Percentiles rank a stretch among this genome's conserved stretches.
These are phyloP conservation scores for Gephyroberyx darwinii DNA, from an alignment of 2,797 vertebrate genomes.

Conservation along the genomic window DNA sequence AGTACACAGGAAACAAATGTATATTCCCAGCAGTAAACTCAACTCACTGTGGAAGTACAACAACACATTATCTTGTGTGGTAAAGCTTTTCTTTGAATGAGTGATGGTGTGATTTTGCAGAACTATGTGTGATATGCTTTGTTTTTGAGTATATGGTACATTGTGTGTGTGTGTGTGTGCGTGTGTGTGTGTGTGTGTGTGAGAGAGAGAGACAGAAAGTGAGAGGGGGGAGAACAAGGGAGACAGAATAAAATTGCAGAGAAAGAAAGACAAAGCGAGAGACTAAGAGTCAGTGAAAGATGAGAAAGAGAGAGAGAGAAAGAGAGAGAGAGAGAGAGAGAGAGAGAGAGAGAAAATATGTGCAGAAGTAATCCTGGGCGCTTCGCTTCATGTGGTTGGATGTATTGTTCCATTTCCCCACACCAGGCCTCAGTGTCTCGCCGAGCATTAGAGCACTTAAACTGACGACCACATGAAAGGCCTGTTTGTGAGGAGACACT, in stretches of 20 bases:
- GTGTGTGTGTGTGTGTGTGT: conserved; percentile 40
- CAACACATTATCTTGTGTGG: conserved; percentile 48
- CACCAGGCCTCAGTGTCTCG: conserved; percentile 79
- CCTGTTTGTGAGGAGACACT: conserved; percentile 75
- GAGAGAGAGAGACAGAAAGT: conserved; percentile 8
- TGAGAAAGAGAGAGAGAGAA: conserved; percentile 37
- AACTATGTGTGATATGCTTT: conserved; percentile 43
- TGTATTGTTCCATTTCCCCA: conserved; percentile 81
- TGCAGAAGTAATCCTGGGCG: conserved; percentile 73
- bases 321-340: conserved; percentile 50
- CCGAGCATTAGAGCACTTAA: conserved; percentile 81
- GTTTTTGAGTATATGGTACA: conserved; percentile 50
- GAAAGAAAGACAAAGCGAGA: conserved; percentile 58
- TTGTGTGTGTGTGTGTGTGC: conserved; percentile 31
- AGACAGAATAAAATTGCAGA: conserved; percentile 45
- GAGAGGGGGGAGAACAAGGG: not conserved
- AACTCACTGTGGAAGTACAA: conserved; percentile 30
- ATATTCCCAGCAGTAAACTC: conserved; percentile 38
- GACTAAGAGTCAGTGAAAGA: conserved; percentile 60
- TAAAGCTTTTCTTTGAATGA: conserved; percentile 59
- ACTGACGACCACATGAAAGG: conserved; percentile 81
- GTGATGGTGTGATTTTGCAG: conserved; percentile 52
- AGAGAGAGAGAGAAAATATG: conserved; percentile 62
- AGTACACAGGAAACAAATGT: conserved; percentile 24
- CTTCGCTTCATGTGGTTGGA: conserved; percentile 81